Percentiles rank a stretch among this genome's conserved stretches.
These are phyloP conservation scores for Drosophila parabipectinata DNA, from an alignment of 1,140 invertebrate species.

Conservation along the genomic window DNA sequence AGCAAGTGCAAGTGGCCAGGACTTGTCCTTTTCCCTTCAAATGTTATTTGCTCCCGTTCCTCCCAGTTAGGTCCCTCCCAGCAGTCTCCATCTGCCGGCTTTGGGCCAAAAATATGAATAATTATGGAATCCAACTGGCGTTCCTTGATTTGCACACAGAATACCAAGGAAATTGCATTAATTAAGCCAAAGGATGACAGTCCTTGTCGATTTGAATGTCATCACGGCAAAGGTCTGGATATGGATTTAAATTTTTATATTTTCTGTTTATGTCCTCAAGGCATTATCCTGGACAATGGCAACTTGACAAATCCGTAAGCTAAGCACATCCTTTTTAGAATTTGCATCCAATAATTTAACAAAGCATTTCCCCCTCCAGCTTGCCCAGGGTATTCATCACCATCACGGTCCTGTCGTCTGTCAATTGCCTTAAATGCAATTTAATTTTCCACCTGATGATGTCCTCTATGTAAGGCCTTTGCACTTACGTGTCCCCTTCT, in stretches of 20 bases:
- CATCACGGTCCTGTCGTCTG: constrained; percentile 33
- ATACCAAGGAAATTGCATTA: not conserved
- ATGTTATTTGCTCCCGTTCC: not conserved
- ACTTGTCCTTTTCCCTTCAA: constrained; percentile 44
- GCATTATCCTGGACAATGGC: constrained; percentile 8
- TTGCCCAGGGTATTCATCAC: constrained; percentile 19
- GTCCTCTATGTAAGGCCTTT: constrained; percentile 44
- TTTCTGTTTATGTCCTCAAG: not conserved
- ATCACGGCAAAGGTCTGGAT: not conserved
- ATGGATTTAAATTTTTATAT: not conserved
- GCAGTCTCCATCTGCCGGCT: constrained; percentile 3
- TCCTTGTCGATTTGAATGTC: constrained; percentile 1
- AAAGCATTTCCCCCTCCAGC: constrained; percentile 7
- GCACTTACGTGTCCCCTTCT: constrained; percentile 27
- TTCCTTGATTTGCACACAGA: constrained; percentile 59
- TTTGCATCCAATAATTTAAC: constrained; percentile 33
- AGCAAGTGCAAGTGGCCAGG: constrained; percentile 60
- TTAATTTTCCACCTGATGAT: constrained; percentile 63
- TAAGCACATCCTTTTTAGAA: constrained; percentile 1
- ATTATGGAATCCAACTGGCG: constrained; percentile 58
- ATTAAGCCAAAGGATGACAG: not conserved
- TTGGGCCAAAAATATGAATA: constrained; percentile 73
- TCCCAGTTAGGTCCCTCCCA: not conserved
- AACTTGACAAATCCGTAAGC: constrained; percentile 17
- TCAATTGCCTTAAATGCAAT: constrained; percentile 64